Evolutionary conservation across 2,888 invertebrate genomes (phyloP).

Genomic region (Toxonevra muliebris): DNA sequence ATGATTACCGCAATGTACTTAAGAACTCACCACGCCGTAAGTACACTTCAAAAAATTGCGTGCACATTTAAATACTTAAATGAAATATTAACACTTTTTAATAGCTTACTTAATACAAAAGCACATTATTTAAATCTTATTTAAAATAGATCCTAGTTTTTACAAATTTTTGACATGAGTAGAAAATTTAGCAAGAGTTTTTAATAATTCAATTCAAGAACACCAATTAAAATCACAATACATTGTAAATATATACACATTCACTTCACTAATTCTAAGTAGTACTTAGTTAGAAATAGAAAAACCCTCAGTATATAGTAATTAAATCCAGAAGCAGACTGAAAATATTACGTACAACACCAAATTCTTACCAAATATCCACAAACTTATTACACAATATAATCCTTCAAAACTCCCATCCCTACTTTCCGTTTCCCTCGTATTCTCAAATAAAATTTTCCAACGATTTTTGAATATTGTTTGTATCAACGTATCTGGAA

Average conservation of each 20-base stretch:
- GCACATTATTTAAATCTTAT: conserved; percentile 16
- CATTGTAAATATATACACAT: conserved; percentile 54
- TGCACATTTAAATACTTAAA: conserved; percentile 32
- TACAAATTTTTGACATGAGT: neutral
- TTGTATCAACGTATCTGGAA: neutral
- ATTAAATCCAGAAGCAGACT: conserved; percentile 27
- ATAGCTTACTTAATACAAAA: conserved; percentile 37
- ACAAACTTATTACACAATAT: neutral
- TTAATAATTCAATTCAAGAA: conserved; percentile 44
- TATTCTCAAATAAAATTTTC: conserved; percentile 9
- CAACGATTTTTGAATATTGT: neutral
- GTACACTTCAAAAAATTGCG: conserved; percentile 64
- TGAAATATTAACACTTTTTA: conserved; percentile 37
- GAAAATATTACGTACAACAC: conserved; percentile 21
- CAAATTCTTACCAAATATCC: conserved; percentile 18
- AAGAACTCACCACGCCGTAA: conserved; percentile 97
- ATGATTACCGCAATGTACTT: conserved; percentile 90
- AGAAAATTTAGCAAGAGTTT: conserved; percentile 14
- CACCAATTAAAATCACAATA: conserved; percentile 35
- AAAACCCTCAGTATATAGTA: neutral
- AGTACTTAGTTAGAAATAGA: neutral
- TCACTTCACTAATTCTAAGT: conserved; percentile 13
- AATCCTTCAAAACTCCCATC: neutral
- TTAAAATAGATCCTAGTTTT: neutral
- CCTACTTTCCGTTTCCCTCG: neutral